Evolutionary conservation across 2,888 invertebrate species (phyloP).

Genomic region (Antheraea yamamai): DNA sequence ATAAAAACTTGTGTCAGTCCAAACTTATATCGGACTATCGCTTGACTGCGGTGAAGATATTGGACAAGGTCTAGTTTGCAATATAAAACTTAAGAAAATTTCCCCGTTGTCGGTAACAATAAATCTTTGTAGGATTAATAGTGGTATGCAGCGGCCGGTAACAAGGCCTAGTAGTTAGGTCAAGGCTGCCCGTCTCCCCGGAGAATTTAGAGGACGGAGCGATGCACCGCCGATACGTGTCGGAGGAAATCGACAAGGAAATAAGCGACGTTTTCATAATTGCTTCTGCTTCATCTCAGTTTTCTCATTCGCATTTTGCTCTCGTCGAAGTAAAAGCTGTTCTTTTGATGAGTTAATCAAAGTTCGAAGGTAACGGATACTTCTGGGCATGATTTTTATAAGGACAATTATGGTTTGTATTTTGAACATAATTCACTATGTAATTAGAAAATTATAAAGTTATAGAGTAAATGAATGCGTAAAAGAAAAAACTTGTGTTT

Average conservation of each 20-base stretch:
- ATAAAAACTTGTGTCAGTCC: neutral
- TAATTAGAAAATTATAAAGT: too few species aligned
- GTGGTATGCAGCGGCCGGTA: neutral
- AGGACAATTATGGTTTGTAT: too few species aligned
- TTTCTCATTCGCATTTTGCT: neutral
- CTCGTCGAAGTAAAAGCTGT: neutral
- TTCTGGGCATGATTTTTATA: too few species aligned
- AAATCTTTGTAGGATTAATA: conserved; percentile 3
- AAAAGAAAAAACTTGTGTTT: too few species aligned
- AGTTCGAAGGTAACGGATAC: neutral
- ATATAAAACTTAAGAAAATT: too few species aligned
- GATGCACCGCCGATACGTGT: conserved; percentile 5
- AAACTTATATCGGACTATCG: neutral
- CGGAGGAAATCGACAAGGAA: conserved; percentile 9
- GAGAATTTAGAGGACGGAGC: conserved; percentile 4
- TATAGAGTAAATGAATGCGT: too few species aligned
- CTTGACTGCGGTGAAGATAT: neutral
- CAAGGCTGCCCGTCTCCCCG: neutral
- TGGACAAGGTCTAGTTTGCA: too few species aligned
- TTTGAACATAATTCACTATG: too few species aligned
- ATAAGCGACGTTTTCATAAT: neutral
- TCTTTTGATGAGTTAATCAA: neutral
- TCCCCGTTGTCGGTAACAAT: neutral
- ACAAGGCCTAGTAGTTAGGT: conserved; percentile 3
- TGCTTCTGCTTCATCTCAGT: neutral